Conservation (phyloP, 2,113 vertebrate genomes). For the Vidua chalybeata region DNA sequence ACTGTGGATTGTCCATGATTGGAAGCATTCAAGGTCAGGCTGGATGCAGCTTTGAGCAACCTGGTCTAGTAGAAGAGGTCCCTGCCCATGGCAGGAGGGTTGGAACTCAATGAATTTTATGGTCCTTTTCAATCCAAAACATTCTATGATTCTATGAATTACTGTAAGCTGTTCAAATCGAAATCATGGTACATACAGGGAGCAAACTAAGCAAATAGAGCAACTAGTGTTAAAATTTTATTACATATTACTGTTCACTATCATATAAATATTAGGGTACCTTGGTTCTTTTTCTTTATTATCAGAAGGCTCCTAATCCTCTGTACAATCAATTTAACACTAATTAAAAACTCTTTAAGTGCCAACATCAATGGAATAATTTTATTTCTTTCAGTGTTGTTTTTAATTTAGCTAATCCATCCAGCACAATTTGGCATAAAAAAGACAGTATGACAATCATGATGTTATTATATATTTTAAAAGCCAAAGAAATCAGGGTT, state of each 20-base stretch:
- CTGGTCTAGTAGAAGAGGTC: background rate
- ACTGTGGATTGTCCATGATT: fast-evolving
- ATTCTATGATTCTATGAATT: background rate
- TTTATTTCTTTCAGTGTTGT: background rate
- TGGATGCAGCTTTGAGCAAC: background rate
- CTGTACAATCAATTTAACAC: background rate
- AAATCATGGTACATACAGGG: background rate
- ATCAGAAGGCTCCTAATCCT: background rate
- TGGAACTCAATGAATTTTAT: background rate
- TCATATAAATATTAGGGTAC: background rate
- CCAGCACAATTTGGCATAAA: background rate
- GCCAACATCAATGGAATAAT: background rate
- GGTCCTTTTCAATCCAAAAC: background rate
- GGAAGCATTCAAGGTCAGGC: background rate
- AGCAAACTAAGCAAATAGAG: background rate
- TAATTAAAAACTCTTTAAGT: background rate
- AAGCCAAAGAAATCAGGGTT: background rate
- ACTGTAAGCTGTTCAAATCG: background rate
- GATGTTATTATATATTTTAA: background rate
- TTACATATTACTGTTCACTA: background rate
- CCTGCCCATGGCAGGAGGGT: fast-evolving
- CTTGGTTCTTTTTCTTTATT: background rate
- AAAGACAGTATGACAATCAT: background rate
- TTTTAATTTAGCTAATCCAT: background rate
- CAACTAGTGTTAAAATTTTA: background rate